Percentiles rank a stretch among this genome's conserved stretches.
Evolutionary conservation across 2,888 invertebrate genomes (phyloP).

Genomic region (Campopleginae sp.): DNA sequence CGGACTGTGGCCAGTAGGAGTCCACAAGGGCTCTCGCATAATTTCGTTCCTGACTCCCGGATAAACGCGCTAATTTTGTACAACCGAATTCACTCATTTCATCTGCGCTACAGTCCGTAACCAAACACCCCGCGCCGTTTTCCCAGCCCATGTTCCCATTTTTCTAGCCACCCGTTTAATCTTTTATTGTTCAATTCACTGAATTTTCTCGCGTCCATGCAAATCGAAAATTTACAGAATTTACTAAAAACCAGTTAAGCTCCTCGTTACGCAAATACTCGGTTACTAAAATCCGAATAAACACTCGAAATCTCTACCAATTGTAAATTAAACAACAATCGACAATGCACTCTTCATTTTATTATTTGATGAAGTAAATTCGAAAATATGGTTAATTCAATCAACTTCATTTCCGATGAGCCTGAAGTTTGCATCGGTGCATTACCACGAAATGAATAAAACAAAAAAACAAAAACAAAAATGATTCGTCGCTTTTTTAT

Average conservation of each 20-base stretch:
- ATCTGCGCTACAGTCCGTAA: constrained; percentile 47
- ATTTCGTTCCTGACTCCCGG: constrained; percentile 75
- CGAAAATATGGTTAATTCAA: not conserved
- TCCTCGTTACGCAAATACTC: not conserved
- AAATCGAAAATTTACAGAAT: constrained; percentile 8
- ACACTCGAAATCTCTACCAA: not conserved
- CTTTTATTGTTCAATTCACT: constrained; percentile 8
- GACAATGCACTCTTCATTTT: not conserved
- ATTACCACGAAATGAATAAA: too few species aligned
- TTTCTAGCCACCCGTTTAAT: not conserved
- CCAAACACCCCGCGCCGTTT: not conserved
- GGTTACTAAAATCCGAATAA: not conserved
- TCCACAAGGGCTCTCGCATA: constrained; percentile 75
- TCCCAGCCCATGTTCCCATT: not conserved
- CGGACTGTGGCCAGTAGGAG: constrained; percentile 38
- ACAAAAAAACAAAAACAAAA: too few species aligned
- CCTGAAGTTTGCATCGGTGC: too few species aligned
- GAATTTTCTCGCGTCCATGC: constrained; percentile 32
- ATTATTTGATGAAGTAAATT: not conserved
- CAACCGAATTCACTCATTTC: constrained; percentile 64
- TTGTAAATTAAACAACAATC: not conserved
- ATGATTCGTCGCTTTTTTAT: too few species aligned
- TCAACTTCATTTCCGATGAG: too few species aligned
- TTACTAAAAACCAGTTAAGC: not conserved
- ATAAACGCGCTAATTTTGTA: constrained; percentile 68